Percentiles rank a stretch among this genome's conserved stretches.
phyloP scores from a whole-genome alignment of 2,113 vertebrate species.

The Nymphicus hollandicus region DNA sequence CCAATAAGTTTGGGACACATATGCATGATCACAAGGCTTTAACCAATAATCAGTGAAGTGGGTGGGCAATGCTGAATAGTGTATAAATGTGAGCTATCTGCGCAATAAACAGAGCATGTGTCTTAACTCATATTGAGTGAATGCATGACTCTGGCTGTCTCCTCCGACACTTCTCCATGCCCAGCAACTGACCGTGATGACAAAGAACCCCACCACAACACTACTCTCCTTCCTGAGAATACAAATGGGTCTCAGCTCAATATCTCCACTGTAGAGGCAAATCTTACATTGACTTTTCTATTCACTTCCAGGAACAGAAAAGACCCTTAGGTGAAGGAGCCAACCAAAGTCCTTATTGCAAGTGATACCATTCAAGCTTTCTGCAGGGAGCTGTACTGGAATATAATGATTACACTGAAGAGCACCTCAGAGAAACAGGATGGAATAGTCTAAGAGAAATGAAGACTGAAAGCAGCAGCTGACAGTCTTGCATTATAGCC shows the following conservation, averaged over 20 bases:
- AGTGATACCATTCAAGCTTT: neutral
- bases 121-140: too few relatives aligned
- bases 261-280: neutral
- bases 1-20: too few relatives aligned
- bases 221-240: neutral
- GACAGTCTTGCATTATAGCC: conserved; percentile 21
- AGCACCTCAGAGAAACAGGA: neutral
- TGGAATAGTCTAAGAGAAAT: conserved; percentile 17
- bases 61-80: too few relatives aligned
- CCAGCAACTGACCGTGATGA: neutral
- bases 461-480: conserved; percentile 39
- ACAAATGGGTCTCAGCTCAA: neutral
- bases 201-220: neutral
- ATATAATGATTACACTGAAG: neutral
- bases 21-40: too few relatives aligned
- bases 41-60: too few relatives aligned
- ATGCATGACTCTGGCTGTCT: too few relatives aligned
- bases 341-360: neutral
- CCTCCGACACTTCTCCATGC: neutral
- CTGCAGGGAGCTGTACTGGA: neutral
- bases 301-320: neutral
- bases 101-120: too few relatives aligned
- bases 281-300: neutral
- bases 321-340: neutral
- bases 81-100: too few relatives aligned